Base-by-base conservation (phyloP, 2,797 vertebrate species). In the Ctenochaetus hawaiiensis region DNA sequence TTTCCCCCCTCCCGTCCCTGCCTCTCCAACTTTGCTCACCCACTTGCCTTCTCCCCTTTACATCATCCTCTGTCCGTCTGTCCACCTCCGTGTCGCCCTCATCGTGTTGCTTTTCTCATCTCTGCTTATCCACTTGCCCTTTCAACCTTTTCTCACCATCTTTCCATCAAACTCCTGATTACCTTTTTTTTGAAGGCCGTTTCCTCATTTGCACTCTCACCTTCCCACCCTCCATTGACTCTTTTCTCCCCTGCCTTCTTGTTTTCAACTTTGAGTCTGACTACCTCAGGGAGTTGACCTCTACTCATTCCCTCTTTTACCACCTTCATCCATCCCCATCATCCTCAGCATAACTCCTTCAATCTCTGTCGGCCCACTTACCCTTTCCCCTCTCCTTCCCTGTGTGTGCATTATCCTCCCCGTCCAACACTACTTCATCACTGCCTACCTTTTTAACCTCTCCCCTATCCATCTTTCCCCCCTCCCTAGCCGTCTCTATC, bases 311-410 rank as follows among this genome's bases (percentile, higher is more conserved):
- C 49, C 53, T 64, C 72, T 51, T 80, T 76, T 58, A 45, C 65
- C 72, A 37, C 79, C 67, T 86, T 75, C 83, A 88, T 88, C 69
- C 63, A 82, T 82, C 73, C 22, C 79, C 75, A 86, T 89, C 87
- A 72, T 78, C 66, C 64, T 59, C 60, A 0, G 63, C 85, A 68
- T 90, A 92, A 87, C 81, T 92, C 84, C 81, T 84, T 87, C 83
- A 82, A 78, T 90, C 83, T 90, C 60, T 87, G 86, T 87, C 70
- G 43, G 80, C 76, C 71, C 90, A 91, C 86, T 92, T 89, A 89
- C 81, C 89, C 90, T 93, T 85, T 92, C 88, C 76, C 86, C 89
- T 91, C 85, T 82, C 57, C 66, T 78, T 85, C 78, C 52, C 82
- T 62, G 82, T 66, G 60, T 75, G 70, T 23, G 81, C 74, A 83